Base-by-base conservation (phyloP, 2,113 vertebrate genomes). In the Labrus mixtus region DNA sequence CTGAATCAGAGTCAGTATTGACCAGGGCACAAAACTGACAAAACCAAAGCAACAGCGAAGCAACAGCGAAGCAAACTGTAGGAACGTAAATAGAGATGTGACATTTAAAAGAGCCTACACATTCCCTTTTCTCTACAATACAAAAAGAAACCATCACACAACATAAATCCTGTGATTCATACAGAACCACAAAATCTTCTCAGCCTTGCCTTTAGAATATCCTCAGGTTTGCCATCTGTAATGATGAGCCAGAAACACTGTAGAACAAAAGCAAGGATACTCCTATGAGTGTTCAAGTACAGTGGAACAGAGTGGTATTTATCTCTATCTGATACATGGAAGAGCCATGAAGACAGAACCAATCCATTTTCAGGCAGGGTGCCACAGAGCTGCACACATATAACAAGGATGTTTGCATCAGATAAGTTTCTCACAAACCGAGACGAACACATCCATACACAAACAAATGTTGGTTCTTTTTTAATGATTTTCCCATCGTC, bases 201-300 rank as follows among this genome's bases (percentile, higher is more conserved):
- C 71, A 22, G 62, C 45, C 66, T 63, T 59, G 73, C 60, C 54
- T 41, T 82, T 3, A 60, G 65, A 39, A 86, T 65, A 41, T 89
- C 73, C 77, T 71, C 58, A 54, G 81, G 68, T 73, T 80, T 58
- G 50, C 39, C 23, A 13, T 55, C 68, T 68, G 77, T 75, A 81
- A 73, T 63, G 45, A 85, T 85, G 61, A 68, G 41, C 71, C 36
- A 73, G 60, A 80, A 73, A 89, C 65, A 87, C 57, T 72, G 67
- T 2, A 53, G 69, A 71, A 70, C 68, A 79, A 69, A 87, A 46
- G 56, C 29, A 25, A 74, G 57, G 70, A 73, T 48, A 23, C 54
- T 60, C 57, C 63, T 57, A 66, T 37, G 63, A 67, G 54, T 78
- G 56, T 64, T 48, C 53, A 68, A 54, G 66, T 75, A 65, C 25